Base-by-base conservation (phyloP, 1,140 invertebrate species). In the Geopemphigus sp. region DNA sequence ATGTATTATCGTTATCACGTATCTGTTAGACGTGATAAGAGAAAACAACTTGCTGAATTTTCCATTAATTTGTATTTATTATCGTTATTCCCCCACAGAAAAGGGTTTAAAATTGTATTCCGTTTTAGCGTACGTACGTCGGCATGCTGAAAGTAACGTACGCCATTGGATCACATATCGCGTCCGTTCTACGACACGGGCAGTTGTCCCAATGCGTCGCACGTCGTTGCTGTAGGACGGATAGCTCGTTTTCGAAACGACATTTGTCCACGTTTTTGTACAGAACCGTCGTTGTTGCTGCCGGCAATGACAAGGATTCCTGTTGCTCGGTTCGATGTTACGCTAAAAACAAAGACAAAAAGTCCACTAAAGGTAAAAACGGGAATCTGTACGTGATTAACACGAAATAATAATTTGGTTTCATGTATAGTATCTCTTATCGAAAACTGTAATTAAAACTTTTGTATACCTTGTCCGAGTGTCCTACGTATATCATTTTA, bases 301-400 rank as follows among this genome's bases (percentile, higher is more conserved):
- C n/a, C n/a, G n/a, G n/a, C n/a, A 3, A 29, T 24, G 26, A 14
- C 32, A 5, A 19, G 0, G 0, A 29, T 15, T 5, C 19, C 0
- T 63, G 39, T 61, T 45, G 1, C 24, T 5, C 5, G 2, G 73
- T 76, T 5, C 72, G 82, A 53, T 64, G 61, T 59, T 83, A 83
- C 57, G 82, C 82, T 3, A 83, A 83, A 81, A 80, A 81, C 68
- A 83, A 82, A 63, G 81, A 83, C 78, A 83, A 82, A 80, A 81
- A 81, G 32, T 82, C 81, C 22, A 72, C 80, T 64, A 82, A 82
- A 82, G 81, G 80, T 82, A 81, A 2, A 32, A n/a, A n/a, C n/a
- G n/a, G n/a, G n/a, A n/a, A n/a, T n/a, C 26, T 12, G 57, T 12
- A 64, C 32, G 8, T 8, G 8, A 8, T 39, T 39, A 8, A 39